phyloP scores from a whole-genome alignment of 2,113 vertebrate genomes.

The Benitochromis conjunctus region DNA sequence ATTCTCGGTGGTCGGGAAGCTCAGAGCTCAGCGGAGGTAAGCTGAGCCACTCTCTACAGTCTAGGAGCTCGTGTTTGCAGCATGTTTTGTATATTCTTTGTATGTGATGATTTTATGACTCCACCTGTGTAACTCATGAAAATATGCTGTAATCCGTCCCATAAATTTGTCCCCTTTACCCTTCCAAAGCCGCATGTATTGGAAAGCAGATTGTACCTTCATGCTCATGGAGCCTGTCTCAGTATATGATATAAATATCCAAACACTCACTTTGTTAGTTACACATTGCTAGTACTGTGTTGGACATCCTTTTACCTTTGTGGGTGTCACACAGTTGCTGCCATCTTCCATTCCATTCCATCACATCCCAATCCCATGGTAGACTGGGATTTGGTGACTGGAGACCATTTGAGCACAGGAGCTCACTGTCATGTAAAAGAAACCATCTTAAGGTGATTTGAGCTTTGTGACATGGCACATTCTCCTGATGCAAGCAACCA shows the following conservation, averaged over 20 bases:
- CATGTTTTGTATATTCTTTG: neutral
- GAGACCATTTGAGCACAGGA: neutral
- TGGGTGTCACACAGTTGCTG: neutral
- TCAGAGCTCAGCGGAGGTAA: constrained; percentile 84
- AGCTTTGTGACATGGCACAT: neutral
- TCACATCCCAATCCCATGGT: neutral
- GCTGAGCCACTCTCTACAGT: neutral
- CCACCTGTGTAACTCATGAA: neutral
- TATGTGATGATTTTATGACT: neutral
- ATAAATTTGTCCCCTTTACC: neutral
- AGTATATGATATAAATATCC: neutral
- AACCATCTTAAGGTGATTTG: neutral
- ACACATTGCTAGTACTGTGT: neutral
- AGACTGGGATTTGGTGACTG: neutral
- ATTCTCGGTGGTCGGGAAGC: constrained; percentile 87
- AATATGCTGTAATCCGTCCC: neutral
- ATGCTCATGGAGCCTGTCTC: neutral
- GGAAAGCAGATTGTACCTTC: neutral
- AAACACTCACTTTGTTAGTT: neutral
- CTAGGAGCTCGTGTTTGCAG: neutral
- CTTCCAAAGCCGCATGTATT: neutral
- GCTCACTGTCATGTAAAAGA: neutral
- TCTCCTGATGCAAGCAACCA: neutral
- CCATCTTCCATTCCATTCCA: neutral
- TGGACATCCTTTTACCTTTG: neutral